Evolutionary conservation across 2,888 invertebrate species (phyloP), one percentile per base, ranked within the genome.

Genomic region (Microchrysa polita): DNA sequence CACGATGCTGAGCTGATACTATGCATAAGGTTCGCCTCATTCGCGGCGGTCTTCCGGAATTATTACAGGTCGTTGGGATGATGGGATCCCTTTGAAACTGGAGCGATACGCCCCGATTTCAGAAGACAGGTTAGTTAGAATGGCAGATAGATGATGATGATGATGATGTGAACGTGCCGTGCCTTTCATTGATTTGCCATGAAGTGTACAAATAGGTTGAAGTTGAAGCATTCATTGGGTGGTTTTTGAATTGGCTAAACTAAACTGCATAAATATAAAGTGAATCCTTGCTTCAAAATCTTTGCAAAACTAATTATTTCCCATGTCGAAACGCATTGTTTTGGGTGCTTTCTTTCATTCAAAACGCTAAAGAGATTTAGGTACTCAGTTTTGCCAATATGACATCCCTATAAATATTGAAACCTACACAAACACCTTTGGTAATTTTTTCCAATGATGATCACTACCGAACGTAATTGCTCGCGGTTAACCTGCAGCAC

Each of bases 91-190:
- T 55, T 53, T 67, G 40, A 27, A 53, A 53, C 53, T 53, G 53
- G 67, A 55, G 18, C 14, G 34, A 16, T 69, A 40, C 69, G 57
- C 69, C n/a, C 57, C 57, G 69, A 57, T 69, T 14, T 57, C 34
- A 18, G 55, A 55, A 55, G 23, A 40, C 27, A 34, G 27, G n/a
- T 20, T 34, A 16, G 12, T 34, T 34, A 53, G 18, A 55, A 55
- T 27, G 14, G 34, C 18, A 12, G 34, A 53, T 34, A 53, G 23
- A 67, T 34, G 53, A 34, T 34, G n/a, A n/a, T n/a, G n/a, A n/a
- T n/a, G 27, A 67, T 34, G 53, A 23, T 20, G 16, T 42, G 40
- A 18, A 69, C 34, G 69, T 40, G n/a, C n/a, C n/a, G n/a, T n/a
- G 22, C 12, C 14, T 20, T 20, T 27, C 34, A 55, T 40, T 69